A percentile compares a stretch with the other conserved stretches of the same genome.
Conservation (phyloP, 2,113 vertebrate genomes). For the Eurystomus gularis region DNA sequence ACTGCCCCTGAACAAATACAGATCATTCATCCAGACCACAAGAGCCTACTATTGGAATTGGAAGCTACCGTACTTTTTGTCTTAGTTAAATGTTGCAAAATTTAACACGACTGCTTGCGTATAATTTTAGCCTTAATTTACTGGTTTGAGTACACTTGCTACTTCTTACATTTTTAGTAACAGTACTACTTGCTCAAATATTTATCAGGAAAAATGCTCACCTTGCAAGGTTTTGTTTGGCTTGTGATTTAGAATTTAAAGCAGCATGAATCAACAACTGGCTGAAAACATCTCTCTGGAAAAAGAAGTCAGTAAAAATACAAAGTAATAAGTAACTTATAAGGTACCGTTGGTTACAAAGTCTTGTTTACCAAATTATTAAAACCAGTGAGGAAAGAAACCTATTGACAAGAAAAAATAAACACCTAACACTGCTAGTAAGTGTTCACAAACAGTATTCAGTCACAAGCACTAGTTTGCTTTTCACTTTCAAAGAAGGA, state of each 20-base stretch:
- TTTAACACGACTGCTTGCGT: neutral
- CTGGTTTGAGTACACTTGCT: neutral
- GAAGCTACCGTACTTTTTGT: neutral
- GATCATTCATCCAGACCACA: neutral
- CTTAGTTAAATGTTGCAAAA: neutral
- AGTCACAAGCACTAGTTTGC: neutral
- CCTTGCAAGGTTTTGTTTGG: conserved; percentile 84
- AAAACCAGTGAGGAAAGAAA: neutral
- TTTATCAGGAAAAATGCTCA: conserved; percentile 52
- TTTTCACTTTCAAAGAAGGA: neutral
- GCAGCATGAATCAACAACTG: conserved; percentile 89
- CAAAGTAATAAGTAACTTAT: neutral
- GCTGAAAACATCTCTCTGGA: conserved; percentile 92
- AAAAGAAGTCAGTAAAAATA: neutral
- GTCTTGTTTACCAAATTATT: neutral
- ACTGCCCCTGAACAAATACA: neutral
- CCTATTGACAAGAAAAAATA: neutral
- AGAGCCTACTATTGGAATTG: neutral
- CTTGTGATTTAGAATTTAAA: conserved; percentile 80
- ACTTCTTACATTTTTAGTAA: neutral
- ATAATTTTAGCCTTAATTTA: neutral
- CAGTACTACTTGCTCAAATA: neutral
- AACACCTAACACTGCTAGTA: neutral
- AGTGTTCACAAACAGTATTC: neutral
- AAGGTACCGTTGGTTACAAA: neutral